phyloP scores from a whole-genome alignment of 2,113 vertebrate genomes.

The Muntiacus reevesi region DNA sequence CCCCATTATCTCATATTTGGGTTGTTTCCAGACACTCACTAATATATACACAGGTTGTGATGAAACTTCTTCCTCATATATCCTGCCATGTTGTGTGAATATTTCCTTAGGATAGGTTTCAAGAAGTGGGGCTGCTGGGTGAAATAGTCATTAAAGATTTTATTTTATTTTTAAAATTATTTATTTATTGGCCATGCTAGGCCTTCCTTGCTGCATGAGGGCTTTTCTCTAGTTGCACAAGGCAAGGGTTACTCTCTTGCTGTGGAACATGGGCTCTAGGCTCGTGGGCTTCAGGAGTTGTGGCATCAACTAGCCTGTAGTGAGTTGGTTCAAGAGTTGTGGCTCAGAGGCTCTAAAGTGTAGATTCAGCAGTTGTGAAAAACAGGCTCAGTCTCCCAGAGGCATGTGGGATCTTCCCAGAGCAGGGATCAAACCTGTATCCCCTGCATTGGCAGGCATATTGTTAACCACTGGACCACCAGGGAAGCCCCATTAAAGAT shows the following conservation, averaged over 20 bases:
- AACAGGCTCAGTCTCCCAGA: background rate
- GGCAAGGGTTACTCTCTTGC: background rate
- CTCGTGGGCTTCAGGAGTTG: background rate
- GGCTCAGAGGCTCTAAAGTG: background rate
- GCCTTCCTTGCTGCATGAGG: background rate
- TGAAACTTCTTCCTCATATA: background rate
- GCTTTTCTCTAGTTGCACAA: background rate
- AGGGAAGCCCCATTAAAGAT: background rate
- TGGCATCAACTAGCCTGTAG: background rate
- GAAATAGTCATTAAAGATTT: conserved; percentile 14
- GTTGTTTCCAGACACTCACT: conserved; percentile 28
- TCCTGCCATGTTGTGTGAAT: conserved; percentile 2
- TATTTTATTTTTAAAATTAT: background rate
- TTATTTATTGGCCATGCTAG: background rate
- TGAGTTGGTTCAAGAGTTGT: background rate
- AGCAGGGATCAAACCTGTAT: background rate
- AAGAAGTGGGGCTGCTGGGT: conserved; percentile 39
- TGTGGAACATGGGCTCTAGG: background rate
- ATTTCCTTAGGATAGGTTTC: conserved; percentile 48
- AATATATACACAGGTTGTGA: conserved; percentile 26
- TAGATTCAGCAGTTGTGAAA: background rate
- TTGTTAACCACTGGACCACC: background rate
- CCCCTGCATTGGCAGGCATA: background rate
- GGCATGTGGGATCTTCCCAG: background rate
- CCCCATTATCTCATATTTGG: conserved; percentile 20